Evolutionary conservation across 2,888 invertebrate genomes (phyloP).

Genomic region (Cyclophora albipunctata): DNA sequence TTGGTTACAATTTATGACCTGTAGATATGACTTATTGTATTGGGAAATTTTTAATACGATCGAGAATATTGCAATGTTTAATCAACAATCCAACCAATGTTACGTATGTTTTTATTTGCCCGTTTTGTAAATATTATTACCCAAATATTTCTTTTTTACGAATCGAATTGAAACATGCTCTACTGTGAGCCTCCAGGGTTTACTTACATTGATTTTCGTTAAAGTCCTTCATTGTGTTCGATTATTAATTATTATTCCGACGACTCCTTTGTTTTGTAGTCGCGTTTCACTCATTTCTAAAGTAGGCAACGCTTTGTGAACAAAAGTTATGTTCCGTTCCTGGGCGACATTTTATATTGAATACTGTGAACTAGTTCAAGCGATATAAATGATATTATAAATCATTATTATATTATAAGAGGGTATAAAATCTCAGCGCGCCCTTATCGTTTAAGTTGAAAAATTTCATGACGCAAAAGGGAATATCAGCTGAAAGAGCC

Average conservation of each 20-base stretch:
- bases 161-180: too few relatives aligned
- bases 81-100: too few relatives aligned
- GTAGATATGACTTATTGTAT: conserved; percentile 31
- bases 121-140: too few relatives aligned
- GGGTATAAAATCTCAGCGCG: conserved; percentile 40
- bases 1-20: conserved; percentile 42
- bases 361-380: conserved; percentile 31
- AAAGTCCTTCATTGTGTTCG: conserved; percentile 45
- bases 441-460: conserved; percentile 63
- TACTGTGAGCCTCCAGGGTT: too few relatives aligned
- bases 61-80: neutral
- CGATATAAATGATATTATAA: conserved; percentile 41
- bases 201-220: conserved; percentile 18
- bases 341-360: conserved; percentile 32
- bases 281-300: conserved; percentile 37
- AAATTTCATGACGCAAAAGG: conserved; percentile 54
- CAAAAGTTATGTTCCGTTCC: conserved; percentile 27
- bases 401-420: conserved; percentile 49
- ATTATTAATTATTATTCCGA: conserved; percentile 54
- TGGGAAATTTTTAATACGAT: conserved; percentile 27
- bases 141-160: too few relatives aligned
- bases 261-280: conserved; percentile 44
- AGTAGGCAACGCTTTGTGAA: conserved; percentile 36
- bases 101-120: too few relatives aligned
- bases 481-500: conserved; percentile 50